Evolutionary conservation across 2,797 vertebrate species (phyloP).

Genomic region (Alcedo quadribrachys): DNA sequence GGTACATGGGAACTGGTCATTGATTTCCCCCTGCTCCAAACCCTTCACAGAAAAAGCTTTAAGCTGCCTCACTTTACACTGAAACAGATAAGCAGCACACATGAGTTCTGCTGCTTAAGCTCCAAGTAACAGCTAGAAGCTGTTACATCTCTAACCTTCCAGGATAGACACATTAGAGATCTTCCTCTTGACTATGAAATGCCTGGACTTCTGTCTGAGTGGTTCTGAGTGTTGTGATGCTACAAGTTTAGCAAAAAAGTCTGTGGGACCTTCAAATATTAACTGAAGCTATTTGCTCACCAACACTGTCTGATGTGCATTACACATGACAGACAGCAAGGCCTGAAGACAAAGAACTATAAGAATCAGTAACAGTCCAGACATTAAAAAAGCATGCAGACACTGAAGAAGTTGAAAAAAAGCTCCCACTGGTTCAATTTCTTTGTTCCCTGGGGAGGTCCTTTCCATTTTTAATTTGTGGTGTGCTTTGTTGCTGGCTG

Average conservation of each 20-base stretch:
- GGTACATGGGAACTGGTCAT: neutral
- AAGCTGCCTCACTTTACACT: neutral
- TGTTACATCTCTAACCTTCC: neutral
- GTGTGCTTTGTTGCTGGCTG: conserved; percentile 18
- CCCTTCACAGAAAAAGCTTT: neutral
- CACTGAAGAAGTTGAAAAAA: neutral
- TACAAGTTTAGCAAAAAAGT: neutral
- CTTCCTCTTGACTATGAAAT: neutral
- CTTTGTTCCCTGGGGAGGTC: neutral
- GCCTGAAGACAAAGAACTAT: conserved; percentile 23
- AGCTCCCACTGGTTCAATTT: conserved; percentile 7
- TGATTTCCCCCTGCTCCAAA: neutral
- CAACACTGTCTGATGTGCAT: neutral
- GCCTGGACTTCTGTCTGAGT: neutral
- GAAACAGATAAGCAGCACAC: neutral
- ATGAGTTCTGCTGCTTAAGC: neutral
- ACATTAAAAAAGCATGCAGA: conserved; percentile 20
- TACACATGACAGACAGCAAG: conserved; percentile 31
- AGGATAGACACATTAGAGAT: neutral
- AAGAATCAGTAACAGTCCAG: neutral
- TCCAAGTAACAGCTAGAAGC: neutral
- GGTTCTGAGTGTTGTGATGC: neutral
- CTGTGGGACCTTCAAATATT: neutral
- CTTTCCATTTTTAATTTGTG: conserved; percentile 48
- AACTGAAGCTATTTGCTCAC: neutral